Percentiles rank a stretch among this genome's conserved stretches.
Evolutionary conservation across 1,140 invertebrate genomes (phyloP).

Genomic region (Trypoxylus dichotomus): DNA sequence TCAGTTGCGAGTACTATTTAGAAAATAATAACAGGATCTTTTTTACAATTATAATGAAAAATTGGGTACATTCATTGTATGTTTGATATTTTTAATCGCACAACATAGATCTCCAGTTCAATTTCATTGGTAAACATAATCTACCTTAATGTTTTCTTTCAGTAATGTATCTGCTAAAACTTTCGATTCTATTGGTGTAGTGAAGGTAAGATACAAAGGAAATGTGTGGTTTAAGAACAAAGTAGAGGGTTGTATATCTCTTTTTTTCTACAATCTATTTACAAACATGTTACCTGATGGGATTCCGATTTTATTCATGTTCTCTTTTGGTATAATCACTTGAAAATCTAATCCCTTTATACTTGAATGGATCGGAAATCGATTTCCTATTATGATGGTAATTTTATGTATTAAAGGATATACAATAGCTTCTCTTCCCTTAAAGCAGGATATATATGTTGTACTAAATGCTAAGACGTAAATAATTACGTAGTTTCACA

Average conservation of each 20-base stretch:
- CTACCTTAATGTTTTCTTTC: no score
- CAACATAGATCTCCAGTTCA: no score
- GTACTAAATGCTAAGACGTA: not conserved
- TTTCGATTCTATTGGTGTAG: no score
- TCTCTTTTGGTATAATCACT: not conserved
- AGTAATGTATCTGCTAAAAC: no score
- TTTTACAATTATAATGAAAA: no score
- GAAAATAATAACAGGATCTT: no score
- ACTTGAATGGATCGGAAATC: not conserved
- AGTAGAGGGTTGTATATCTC: not conserved
- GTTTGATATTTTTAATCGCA: no score
- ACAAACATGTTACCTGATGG: not conserved
- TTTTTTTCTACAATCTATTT: not conserved
- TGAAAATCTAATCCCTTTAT: not conserved
- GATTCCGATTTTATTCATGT: not conserved
- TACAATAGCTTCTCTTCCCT: not conserved
- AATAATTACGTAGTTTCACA: not conserved
- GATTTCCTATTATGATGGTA: slow-evolving; percentile 3
- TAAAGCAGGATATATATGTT: not conserved
- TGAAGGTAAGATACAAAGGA: no score
- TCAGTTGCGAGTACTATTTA: no score
- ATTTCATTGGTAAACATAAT: no score
- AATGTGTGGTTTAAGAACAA: no score
- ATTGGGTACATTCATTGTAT: no score
- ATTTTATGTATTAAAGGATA: not conserved